Conservation (phyloP, 2,888 invertebrate species). For the Diadromus collaris region DNA sequence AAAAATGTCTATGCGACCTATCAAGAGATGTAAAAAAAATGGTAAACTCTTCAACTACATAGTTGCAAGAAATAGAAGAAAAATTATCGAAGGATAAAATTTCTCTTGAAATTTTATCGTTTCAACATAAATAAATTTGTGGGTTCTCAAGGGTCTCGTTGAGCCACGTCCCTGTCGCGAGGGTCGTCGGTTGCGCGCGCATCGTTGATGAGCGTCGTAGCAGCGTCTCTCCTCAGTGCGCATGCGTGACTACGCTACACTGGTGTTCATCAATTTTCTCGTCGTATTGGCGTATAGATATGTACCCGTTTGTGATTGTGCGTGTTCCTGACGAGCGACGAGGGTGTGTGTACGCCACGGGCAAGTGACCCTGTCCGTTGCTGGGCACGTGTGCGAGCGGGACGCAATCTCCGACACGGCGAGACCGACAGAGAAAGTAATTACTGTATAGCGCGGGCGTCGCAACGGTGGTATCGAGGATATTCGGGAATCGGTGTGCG, state of each 20-base stretch:
- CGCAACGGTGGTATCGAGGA: constrained; percentile 40
- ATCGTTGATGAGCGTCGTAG: constrained; percentile 45
- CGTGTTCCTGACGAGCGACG: not conserved
- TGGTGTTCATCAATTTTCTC: constrained; percentile 30
- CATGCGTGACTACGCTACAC: constrained; percentile 36
- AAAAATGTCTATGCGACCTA: not conserved
- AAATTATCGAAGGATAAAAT: not conserved
- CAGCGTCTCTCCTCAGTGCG: constrained; percentile 43
- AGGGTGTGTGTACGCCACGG: constrained; percentile 57
- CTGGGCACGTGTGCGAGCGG: constrained; percentile 44
- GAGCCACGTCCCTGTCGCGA: constrained; percentile 46
- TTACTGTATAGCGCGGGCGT: not conserved
- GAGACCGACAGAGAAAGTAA: constrained; percentile 30
- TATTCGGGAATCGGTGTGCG: constrained; percentile 57
- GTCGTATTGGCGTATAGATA: constrained; percentile 29
- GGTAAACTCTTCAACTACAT: not conserved
- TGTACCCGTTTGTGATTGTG: not conserved
- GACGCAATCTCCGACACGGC: not conserved
- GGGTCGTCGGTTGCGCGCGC: constrained; percentile 49
- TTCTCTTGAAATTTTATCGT: not conserved
- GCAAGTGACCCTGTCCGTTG: constrained; percentile 58
- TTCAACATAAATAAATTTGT: constrained; percentile 25
- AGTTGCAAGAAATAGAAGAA: not conserved
- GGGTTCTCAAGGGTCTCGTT: not conserved
- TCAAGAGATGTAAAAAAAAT: not conserved